Evolutionary conservation across 2,113 vertebrate species (phyloP).

Genomic region (Melanerpes aurifrons): DNA sequence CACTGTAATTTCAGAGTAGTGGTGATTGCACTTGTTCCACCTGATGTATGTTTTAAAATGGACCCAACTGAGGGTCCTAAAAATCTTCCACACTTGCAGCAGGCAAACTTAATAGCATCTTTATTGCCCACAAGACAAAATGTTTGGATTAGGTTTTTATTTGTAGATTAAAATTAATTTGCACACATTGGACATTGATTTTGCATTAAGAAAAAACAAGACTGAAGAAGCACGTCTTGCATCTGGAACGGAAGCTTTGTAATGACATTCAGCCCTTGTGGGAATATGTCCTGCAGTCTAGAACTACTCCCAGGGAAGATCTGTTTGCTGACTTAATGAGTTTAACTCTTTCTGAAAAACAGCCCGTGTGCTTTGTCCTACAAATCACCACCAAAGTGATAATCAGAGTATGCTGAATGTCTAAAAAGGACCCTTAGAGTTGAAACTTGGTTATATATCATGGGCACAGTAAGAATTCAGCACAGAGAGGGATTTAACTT

Average conservation of each 20-base stretch:
- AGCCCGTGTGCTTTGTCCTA: not conserved
- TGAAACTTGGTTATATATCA: not conserved
- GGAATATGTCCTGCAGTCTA: not conserved
- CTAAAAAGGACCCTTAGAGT: not conserved
- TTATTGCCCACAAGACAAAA: not conserved
- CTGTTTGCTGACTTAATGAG: not conserved
- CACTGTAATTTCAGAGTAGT: not conserved
- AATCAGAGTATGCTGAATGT: rapidly evolving
- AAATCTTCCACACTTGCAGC: not conserved
- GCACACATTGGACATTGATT: not conserved
- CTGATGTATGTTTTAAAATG: not conserved
- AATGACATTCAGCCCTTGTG: not conserved
- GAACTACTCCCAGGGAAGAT: not conserved
- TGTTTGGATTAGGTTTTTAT: not conserved
- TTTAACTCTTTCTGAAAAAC: not conserved
- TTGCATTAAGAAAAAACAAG: not conserved
- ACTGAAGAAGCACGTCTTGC: not conserved
- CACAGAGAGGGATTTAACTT: not conserved
- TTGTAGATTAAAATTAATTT: conserved; percentile 10
- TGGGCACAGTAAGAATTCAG: not conserved
- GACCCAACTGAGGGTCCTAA: not conserved
- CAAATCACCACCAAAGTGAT: not conserved
- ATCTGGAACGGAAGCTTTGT: not conserved
- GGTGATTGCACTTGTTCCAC: not conserved
- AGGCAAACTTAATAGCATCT: not conserved